Evolutionary conservation across 64 coral and sea anemone genomes (phyloP), one percentile per base, ranked within the genome.

Genomic region (Dendronephthya gigantea): DNA sequence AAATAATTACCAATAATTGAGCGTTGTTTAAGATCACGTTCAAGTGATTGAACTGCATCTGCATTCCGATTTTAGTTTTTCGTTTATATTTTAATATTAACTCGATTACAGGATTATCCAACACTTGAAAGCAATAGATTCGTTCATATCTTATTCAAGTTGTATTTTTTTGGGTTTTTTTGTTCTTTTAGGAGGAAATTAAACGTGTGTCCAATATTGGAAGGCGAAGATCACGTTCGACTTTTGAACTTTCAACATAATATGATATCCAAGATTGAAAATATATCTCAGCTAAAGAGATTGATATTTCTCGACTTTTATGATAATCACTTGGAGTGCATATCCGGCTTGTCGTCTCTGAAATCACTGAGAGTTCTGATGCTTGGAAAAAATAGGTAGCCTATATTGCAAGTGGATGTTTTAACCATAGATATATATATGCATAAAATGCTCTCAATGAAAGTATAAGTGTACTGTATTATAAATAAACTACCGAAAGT

Each of bases 221-320:
- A 98, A 90, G 94, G 94, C 39, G 94, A 98, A 85, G 94, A 98
- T 28, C 91, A 98, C 39, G 19, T 98, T 49, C 82, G 94, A 16
- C 47, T 98, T 47, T 69, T 98, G 0, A 98, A 98, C 52, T 98
- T 98, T 59, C 94, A 98, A 17, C 94, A 98, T 82, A 98, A 98
- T 40, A 56, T 98, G 10, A 93, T 98, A 51, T 91, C 41, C 23
- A 89, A 86, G 76, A 93, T 98, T 49, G 90, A 89, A 39, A 92
- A 98, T 81, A 59, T 98, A 45, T 83, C 88, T 6, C 93, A 98
- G 28, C 83, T 98, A 14, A 89, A 90, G 62, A 90, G 92, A 27
- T 87, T 98, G 40, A 98, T 98, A 10, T 98, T 98, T 68, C 40
- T 98, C 48, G 94, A 98, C 82, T 91, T 98, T 48, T 98, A 98